Base-by-base conservation (phyloP, 1,140 invertebrate genomes). In the Ylistrum balloti region DNA sequence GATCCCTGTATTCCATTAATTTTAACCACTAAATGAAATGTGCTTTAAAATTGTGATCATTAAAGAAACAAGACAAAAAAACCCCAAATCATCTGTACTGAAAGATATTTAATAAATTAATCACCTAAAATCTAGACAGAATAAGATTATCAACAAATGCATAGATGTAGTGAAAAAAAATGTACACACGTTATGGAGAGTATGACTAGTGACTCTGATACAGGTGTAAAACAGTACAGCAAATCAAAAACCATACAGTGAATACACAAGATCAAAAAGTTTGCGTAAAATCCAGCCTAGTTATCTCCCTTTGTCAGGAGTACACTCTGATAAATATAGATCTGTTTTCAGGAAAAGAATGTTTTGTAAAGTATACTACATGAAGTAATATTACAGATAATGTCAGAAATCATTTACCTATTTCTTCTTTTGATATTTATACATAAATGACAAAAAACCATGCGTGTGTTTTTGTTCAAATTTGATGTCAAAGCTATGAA, bases 91-190 rank as follows among this genome's bases (percentile, higher is more conserved):
- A 17, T n/a, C 56, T 28, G 56, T 74, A 74, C 22, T 74, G 56
- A n/a, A 74, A 74, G n/a, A 74, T 74, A 74, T 74, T 74, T 74
- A 74, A 74, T 74, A 74, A 74, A 74, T 74, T 28, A 74, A 74
- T 74, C 56, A 74, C 56, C 56, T 74, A 74, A 74, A 28, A 74
- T 74, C 56, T 74, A 74, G 56, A 74, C 28, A 56, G 45, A 56
- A 56, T 56, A 11, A 74, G 28, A 74, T 74, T 28, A 74, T 74
- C 45, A 48, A 48, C 45, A 74, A 74, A n/a, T n/a, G n/a, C 56
- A 74, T 74, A 74, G 56, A 74, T 74, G 56, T 74, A 5, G 56
- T 74, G 56, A 74, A 7, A 38, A n/a, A 74, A n/a, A 28, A 74
- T 74, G n/a, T 74, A 74, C 56, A 45, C 9, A 45, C 41, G 20